Evolutionary conservation across 2,888 invertebrate species (phyloP), one percentile per base, ranked within the genome.

Genomic region (Meta bourneti): DNA sequence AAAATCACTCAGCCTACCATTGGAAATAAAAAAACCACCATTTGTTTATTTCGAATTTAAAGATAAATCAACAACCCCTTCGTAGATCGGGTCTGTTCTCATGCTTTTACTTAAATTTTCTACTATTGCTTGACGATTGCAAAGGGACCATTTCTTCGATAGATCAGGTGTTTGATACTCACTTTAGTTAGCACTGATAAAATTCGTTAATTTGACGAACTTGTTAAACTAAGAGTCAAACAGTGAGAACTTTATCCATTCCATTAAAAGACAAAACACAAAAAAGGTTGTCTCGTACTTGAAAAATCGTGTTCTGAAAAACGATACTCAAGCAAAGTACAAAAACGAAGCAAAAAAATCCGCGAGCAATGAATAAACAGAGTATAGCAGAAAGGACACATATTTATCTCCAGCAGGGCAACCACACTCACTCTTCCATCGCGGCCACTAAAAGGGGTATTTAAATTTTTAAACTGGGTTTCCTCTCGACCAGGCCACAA

Each of bases 401-500:
- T 54, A 84, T 84, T 84, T 84, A 84, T 84, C 84, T 84, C 51
- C 49, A 19, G 6, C 13, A 1, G 9, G n/a, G 20, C 70, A 19
- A 34, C n/a, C 34, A 69, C 52, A 34, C 51, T 72, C 83, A 34
- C 54, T 81, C 54, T 54, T 74, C 19, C 69, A 20, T 13, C 6
- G 20, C 61, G 49, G 16, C 84, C 84, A 74, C 80, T 89, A 90
- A 90, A 90, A 90, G 84, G 89, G 89, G 83, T 90, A 90, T 90
- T 90, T 90, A 90, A 90, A 90, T 90, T 90, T 90, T 90, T 78
- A 90, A 90, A 84, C 89, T 61, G 70, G 19, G 49, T 77, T 89
- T 69, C 82, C 69, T 71, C n/a, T 52, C 48, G 69, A 19, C 72
- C 54, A 75, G 34, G 69, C 79, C 89, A 81, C 83, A 83, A 90